Evolutionary conservation across 2,797 vertebrate genomes (phyloP), one percentile per base, ranked within the genome.

Genomic region (Periparus ater): DNA sequence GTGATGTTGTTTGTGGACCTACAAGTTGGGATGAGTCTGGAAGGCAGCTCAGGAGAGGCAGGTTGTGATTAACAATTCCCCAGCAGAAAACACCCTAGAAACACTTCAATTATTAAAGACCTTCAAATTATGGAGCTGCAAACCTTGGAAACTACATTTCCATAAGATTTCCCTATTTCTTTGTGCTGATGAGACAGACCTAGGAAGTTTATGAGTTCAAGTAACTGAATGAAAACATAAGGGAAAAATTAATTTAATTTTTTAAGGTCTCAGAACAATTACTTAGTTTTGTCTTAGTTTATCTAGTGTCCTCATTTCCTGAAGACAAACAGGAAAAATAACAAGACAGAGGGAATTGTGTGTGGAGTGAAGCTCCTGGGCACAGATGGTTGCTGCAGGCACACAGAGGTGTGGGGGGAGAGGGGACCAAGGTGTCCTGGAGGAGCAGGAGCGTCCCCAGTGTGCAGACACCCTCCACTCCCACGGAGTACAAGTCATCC

Each of bases 61-160:
- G 87, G 70, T 78, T 89, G 85, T 87, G 93, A 91, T 85, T 89
- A 95, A 93, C 78, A 82, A 30, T 1, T 72, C 71, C 70, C 30
- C 86, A 73, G 80, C 32, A 92, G 81, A 91, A 92, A 95, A 79
- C 88, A 96, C 65, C 85, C 81, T 88, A 85, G 65, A 88, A 96
- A 95, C 57, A 51, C 72, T 61, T 70, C 75, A 23, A 21, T 18
- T 71, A 96, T 96, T 95, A 96, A 85, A 38, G 61, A 91, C 34
- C 70, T 81, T 50, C 76, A 95, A 96, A 96, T 96, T 92, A 95
- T 9, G 68, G 87, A 85, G 82, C 68, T 65, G 79, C 75, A 62
- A 71, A 83, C 47, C 14, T 77, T 96, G 93, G 75, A 92, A 96
- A 87, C 44, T 42, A 32, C 34, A 95, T 95, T 89, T 95, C 87